Evolutionary conservation across 2,113 vertebrate species (phyloP).

Genomic region (Polypterus senegalus): DNA sequence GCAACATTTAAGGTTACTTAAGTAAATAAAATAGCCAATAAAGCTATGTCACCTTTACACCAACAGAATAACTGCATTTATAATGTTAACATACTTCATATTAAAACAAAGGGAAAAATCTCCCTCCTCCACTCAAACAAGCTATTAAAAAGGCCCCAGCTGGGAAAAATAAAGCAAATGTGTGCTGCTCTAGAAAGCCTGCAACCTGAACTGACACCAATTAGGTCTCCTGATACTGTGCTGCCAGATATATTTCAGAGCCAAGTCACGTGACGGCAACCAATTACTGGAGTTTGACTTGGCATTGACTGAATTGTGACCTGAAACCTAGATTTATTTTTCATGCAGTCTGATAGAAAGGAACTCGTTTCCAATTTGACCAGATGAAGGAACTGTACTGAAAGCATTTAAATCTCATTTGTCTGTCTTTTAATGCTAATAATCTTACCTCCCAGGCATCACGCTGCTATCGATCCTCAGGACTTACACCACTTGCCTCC

Average conservation of each 20-base stretch:
- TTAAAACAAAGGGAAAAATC: slow-evolving; percentile 14
- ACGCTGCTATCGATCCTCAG: slow-evolving; percentile 14
- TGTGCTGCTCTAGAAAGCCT: slow-evolving; percentile 25
- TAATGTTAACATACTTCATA: background rate
- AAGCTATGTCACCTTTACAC: too few species aligned
- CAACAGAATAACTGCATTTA: too few species aligned
- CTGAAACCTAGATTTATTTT: slow-evolving; percentile 57
- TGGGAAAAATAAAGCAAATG: slow-evolving; percentile 25
- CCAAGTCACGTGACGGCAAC: slow-evolving; percentile 37
- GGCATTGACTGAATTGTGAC: slow-evolving; percentile 51
- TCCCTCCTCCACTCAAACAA: slow-evolving; percentile 3
- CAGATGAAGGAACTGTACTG: slow-evolving; percentile 27
- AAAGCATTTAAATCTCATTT: slow-evolving; percentile 47
- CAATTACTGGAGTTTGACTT: slow-evolving; percentile 52
- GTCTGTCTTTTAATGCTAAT: slow-evolving; percentile 35
- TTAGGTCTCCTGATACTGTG: slow-evolving; percentile 38
- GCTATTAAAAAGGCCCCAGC: slow-evolving; percentile 24
- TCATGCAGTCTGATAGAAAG: slow-evolving; percentile 32
- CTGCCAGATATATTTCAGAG: slow-evolving; percentile 39
- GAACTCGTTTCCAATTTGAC: slow-evolving; percentile 23
- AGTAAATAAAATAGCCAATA: too few species aligned
- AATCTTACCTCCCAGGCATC: slow-evolving; percentile 13
- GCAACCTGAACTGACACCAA: slow-evolving; percentile 53
- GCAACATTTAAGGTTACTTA: too few species aligned
- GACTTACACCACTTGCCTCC: background rate